Evolutionary conservation across 2,113 vertebrate genomes (phyloP).

Genomic region (Eolophus roseicapilla): DNA sequence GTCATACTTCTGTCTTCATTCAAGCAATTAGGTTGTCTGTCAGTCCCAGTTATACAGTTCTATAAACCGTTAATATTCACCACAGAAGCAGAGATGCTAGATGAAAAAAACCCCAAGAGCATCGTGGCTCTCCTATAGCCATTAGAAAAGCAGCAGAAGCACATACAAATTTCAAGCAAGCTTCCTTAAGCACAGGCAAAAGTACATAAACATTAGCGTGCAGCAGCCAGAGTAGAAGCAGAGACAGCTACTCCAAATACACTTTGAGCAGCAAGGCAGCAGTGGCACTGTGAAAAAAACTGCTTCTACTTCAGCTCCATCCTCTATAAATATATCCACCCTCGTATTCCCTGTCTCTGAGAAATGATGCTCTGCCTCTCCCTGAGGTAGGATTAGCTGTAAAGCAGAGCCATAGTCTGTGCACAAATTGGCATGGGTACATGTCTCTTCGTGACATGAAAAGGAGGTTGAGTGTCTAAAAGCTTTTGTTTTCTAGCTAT

Average conservation of each 20-base stretch:
- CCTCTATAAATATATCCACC: neutral
- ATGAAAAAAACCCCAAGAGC: neutral
- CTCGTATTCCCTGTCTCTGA: neutral
- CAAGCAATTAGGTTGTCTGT: neutral
- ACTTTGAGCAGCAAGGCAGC: neutral
- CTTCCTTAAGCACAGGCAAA: neutral
- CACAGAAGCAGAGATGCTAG: neutral
- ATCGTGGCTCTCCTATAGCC: neutral
- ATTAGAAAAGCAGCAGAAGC: slow-evolving; percentile 4
- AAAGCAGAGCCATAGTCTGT: neutral
- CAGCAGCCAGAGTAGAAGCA: neutral
- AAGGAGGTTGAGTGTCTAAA: neutral
- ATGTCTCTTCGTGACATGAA: neutral
- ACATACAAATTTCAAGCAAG: neutral
- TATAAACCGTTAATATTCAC: neutral
- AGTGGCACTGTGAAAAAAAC: neutral
- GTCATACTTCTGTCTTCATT: neutral
- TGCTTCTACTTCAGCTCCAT: neutral
- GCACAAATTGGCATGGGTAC: neutral
- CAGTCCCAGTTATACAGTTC: neutral
- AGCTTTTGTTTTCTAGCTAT: neutral
- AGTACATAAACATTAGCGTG: neutral
- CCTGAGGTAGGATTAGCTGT: neutral
- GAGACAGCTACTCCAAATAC: neutral
- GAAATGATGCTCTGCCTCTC: neutral